Evolutionary conservation across 2,888 invertebrate genomes (phyloP).

Genomic region (Cryptophagus acutangulus): DNA sequence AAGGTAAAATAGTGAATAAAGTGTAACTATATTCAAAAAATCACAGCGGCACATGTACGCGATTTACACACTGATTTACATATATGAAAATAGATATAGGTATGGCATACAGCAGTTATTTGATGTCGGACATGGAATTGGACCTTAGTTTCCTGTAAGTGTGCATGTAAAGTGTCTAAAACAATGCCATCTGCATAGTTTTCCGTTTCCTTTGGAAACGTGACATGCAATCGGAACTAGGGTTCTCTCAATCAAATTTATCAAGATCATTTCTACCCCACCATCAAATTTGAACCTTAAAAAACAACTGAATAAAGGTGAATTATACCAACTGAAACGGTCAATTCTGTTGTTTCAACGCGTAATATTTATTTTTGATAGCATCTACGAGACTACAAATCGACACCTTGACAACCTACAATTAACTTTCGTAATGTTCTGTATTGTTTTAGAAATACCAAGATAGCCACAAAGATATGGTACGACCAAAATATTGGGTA

Average conservation of each 20-base stretch:
- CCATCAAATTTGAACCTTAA: conserved; percentile 36
- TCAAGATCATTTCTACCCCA: conserved; percentile 42
- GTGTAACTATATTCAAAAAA: no score
- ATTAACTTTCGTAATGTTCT: conserved; percentile 47
- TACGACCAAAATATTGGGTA: conserved; percentile 36
- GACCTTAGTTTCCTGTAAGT: conserved; percentile 41
- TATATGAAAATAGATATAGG: conserved; percentile 24
- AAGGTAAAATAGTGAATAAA: no score
- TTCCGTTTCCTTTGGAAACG: conserved; percentile 46
- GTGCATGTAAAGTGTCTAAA: conserved; percentile 46
- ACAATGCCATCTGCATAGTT: conserved; percentile 50
- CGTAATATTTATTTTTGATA: conserved; percentile 51
- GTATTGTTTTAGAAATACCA: conserved; percentile 44
- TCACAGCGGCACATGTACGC: conserved; percentile 16
- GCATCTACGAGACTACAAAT: conserved; percentile 48
- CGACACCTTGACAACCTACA: conserved; percentile 50
- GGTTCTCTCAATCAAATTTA: conserved; percentile 49
- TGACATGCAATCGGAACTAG: conserved; percentile 49
- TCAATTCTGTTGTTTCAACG: conserved; percentile 45
- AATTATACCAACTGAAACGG: conserved; percentile 16
- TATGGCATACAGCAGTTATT: conserved; percentile 20
- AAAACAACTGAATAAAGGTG: conserved; percentile 30
- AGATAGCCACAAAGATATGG: conserved; percentile 37
- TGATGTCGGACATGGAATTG: conserved; percentile 31
- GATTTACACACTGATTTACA: conserved; percentile 25